Evolutionary conservation across 2,888 invertebrate species (phyloP), one percentile per base, ranked within the genome.

Genomic region (Temnothorax rugatulus): DNA sequence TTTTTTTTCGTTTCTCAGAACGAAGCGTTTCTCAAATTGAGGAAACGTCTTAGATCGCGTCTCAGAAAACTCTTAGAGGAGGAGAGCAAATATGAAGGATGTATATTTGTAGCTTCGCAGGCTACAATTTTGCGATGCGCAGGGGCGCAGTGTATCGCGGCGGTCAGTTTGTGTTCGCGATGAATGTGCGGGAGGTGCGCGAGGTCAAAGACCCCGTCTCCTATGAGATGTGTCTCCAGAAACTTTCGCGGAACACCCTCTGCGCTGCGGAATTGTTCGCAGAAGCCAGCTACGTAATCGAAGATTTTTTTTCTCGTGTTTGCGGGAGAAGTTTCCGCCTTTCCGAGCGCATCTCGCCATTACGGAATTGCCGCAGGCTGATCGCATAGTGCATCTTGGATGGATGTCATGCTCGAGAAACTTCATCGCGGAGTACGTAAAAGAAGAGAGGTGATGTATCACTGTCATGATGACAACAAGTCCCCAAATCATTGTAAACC

Each of bases 391-490:
- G 61, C 82, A 47, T 81, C 87, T 66, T 50, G 34, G 64, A 83
- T 75, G 57, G 29, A 82, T 84, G 84, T 90, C 85, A 57, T 79
- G 83, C 83, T 86, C 84, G 54, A 82, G 66, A 25, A 87, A 66
- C 63, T 90, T 87, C 81, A 81, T 74, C 87, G 71, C 91, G 84
- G 88, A 88, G 88, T 86, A 90, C 91, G 87, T 84, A 91, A 90
- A 86, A 90, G 90, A 91, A 90, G 84, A 91, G 90, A 90, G 91
- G 88, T 79, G 90, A 85, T 38, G 64, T 74, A 59, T 81, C 74
- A 52, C 18, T 2, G 21, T 21, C 15, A 11, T 25, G 15, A 11
- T 25, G 15, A 44, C 34, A 7, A 47, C 7, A 59, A 79, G 34
- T 71, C 13, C 34, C 3, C 25, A 29, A 69, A 41, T 41, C 34